Base-by-base conservation (phyloP, 2,888 invertebrate genomes). In the Cantharis lateralis region DNA sequence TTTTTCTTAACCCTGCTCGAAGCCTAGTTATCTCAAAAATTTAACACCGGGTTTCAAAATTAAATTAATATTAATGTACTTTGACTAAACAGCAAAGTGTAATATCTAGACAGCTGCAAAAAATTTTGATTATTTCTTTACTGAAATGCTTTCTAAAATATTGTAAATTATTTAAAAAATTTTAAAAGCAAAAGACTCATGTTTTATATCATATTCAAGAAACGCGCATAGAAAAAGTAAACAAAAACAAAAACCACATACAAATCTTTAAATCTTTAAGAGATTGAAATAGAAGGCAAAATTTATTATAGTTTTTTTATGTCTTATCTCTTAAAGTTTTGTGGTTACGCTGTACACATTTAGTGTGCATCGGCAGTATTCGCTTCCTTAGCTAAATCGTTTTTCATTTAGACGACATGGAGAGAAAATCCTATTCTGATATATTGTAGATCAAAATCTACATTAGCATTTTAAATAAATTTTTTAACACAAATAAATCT, bases 381-480 rank as follows among this genome's bases (percentile, higher is more conserved):
- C 66, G 72, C 66, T 72, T 72, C 24, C 72, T 72, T 48, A 64
- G 68, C 72, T 68, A 20, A 66, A 72, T 72, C 72, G 72, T 72
- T 72, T 72, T 72, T 72, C 72, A 66, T 72, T 62, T 72, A 72
- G 72, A 72, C 66, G 66, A 72, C 72, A 72, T 72, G 61, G 72
- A 32, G 72, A 66, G 48, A 72, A 72, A 72, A 66, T 66, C 72
- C 64, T 20, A 72, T 68, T 72, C 66, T 66, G 48, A 66, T 72
- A 72, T 66, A 61, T 72, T 72, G 66, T 72, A 72, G 64, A 72
- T 68, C 72, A 72, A 71, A 72, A 61, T 72, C 72, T 28, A 32
- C 66, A 32, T 48, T 72, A 64, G 66, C 61, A 66, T 72, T 72
- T n/a, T 66, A 63, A 63, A 71, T 71, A 48, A 48, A 48, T 48